phyloP scores from a whole-genome alignment of 2,888 invertebrate genomes.

The Plagiodera versicolora region DNA sequence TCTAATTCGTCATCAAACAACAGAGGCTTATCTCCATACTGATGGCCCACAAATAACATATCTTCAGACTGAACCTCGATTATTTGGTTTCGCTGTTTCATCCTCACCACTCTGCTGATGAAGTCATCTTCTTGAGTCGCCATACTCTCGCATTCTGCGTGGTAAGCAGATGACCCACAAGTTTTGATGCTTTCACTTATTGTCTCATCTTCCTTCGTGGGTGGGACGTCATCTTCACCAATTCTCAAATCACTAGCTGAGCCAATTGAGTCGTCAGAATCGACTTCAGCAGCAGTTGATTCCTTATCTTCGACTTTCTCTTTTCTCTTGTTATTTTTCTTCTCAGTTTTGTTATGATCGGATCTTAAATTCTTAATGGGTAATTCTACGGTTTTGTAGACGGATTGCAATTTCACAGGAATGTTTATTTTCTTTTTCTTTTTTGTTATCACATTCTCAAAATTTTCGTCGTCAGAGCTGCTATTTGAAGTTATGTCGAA shows the following conservation, averaged over 20 bases:
- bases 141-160: slow-evolving; percentile 72
- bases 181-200: slow-evolving; percentile 67
- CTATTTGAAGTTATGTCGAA: slow-evolving; percentile 61
- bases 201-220: slow-evolving; percentile 56
- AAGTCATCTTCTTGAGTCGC: slow-evolving; percentile 64
- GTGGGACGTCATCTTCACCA: slow-evolving; percentile 56
- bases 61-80: slow-evolving; percentile 54
- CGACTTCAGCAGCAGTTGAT: slow-evolving; percentile 54
- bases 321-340: slow-evolving; percentile 31
- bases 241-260: slow-evolving; percentile 71
- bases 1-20: slow-evolving; percentile 78
- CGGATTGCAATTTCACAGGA: slow-evolving; percentile 60
- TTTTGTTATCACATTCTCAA: slow-evolving; percentile 50
- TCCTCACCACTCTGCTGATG: slow-evolving; percentile 57
- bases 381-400: slow-evolving; percentile 58
- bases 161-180: slow-evolving; percentile 70
- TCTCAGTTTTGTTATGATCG: slow-evolving; percentile 48
- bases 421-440: slow-evolving; percentile 54
- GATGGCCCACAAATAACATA: slow-evolving; percentile 70
- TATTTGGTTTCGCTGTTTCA: slow-evolving; percentile 56
- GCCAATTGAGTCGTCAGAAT: slow-evolving; percentile 69
- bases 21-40: slow-evolving; percentile 74
- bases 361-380: slow-evolving; percentile 57
- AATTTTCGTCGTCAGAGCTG: slow-evolving; percentile 55
- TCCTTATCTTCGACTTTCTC: slow-evolving; percentile 44